Evolutionary conservation across 2,888 invertebrate genomes (phyloP), one percentile per base, ranked within the genome.

Genomic region (Lepidocyrtoides sp.): DNA sequence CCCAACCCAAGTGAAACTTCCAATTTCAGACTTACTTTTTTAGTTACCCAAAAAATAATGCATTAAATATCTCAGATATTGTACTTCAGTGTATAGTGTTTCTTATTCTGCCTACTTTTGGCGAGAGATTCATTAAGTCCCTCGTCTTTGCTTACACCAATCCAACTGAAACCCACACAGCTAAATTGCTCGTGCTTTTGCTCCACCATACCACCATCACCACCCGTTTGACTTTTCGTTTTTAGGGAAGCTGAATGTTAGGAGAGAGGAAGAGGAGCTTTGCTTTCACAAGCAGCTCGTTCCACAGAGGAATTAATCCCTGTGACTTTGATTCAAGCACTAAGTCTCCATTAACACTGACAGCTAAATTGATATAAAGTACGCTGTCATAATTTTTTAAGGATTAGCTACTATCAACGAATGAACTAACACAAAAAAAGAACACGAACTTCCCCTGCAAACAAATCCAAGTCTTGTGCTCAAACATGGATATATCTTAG

Each of bases 301-400:
- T 77, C 23, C 48, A 85, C 57, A 57, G 66, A 93, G 93, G 92
- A 94, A 94, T 94, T 94, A 94, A 94, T 94, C 94, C 94, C 92
- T 92, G 90, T 93, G 94, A 93, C 94, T 94, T 94, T 94, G 94
- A 94, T 94, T 94, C 92, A 92, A 93, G 93, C 94, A 94, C 93
- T 94, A 94, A 94, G 93, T 94, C 94, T 93, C 94, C 93, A 94
- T 94, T 94, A 93, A 93, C 92, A 92, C 92, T 93, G 94, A 94
- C 94, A 94, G 92, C 92, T 94, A 93, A 93, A 94, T 94, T 94
- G 94, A 94, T 94, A 94, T 94, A 93, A 94, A 94, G 93, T 94
- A 94, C 94, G 93, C 93, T 93, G 94, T 94, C 94, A 94, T 94
- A 94, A 94, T 94, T 94, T 94, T 94, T 94, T 94, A 93, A 94